Percentiles rank a stretch among this genome's conserved stretches.
phyloP scores from a whole-genome alignment of 37 sponge, comb jelly and placozoan species.

The Dysidea cf. avara region DNA sequence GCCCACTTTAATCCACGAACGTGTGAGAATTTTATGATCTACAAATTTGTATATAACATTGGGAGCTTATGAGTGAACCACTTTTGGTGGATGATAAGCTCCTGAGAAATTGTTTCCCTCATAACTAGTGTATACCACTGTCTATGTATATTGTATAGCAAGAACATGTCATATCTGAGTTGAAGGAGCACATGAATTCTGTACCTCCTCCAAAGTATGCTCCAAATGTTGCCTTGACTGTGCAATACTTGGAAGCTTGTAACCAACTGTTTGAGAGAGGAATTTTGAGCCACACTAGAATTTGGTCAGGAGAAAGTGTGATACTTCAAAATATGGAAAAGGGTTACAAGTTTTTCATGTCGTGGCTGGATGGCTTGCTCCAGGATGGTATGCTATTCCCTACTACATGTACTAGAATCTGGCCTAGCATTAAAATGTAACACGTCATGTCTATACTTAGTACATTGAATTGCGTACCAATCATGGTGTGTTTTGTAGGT shows the following conservation, averaged over 20 bases:
- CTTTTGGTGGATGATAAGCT: too few relatives aligned
- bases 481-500: background rate
- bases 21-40: too few relatives aligned
- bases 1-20: too few relatives aligned
- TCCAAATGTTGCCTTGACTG: background rate
- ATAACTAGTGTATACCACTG: too few relatives aligned
- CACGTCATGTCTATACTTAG: too few relatives aligned
- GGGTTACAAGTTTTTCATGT: background rate
- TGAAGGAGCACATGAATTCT: background rate
- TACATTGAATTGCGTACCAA: too few relatives aligned
- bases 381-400: background rate
- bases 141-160: background rate
- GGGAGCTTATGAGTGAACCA: too few relatives aligned
- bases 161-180: background rate
- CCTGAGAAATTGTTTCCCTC: too few relatives aligned
- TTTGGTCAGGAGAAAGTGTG: background rate
- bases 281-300: background rate
- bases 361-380: background rate
- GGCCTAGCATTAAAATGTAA: too few relatives aligned
- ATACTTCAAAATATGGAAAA: background rate
- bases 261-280: slow-evolving; percentile 6
- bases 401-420: background rate
- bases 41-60: too few relatives aligned
- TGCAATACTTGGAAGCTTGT: background rate
- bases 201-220: background rate